Evolutionary conservation across 2,797 vertebrate species (phyloP).

Genomic region (Gymnothorax javanicus): DNA sequence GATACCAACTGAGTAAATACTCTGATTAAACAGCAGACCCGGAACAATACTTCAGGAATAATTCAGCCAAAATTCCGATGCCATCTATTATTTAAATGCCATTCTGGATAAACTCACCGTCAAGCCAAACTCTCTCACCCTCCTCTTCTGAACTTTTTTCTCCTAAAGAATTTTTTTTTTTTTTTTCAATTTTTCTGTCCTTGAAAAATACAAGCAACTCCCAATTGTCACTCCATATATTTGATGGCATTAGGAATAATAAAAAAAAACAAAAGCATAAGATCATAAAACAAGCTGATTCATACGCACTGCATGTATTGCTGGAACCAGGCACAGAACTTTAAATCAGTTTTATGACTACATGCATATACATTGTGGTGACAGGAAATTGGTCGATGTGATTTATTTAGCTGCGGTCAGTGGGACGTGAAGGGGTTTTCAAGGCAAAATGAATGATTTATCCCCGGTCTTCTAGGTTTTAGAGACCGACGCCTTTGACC

Average conservation of each 20-base stretch:
- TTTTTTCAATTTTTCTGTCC: not conserved
- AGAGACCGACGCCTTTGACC: not conserved
- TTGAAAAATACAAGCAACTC: not conserved
- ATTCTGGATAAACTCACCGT: not conserved
- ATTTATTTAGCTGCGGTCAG: not conserved
- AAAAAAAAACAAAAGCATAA: not conserved
- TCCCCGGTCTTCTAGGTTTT: not conserved
- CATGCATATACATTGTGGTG: not conserved
- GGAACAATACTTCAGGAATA: not conserved
- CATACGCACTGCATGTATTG: not conserved
- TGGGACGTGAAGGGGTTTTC: not conserved
- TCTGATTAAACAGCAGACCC: not conserved
- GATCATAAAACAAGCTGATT: not conserved
- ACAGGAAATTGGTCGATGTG: not conserved
- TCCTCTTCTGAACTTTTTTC: conserved; percentile 14
- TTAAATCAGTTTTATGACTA: not conserved
- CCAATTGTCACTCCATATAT: not conserved
- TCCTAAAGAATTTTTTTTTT: not conserved
- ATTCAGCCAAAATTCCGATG: too few relatives aligned
- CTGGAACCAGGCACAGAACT: not conserved
- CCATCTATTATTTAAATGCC: too few relatives aligned
- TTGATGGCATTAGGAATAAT: not conserved
- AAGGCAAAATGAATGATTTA: not conserved
- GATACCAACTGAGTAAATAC: not conserved
- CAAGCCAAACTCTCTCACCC: not conserved